A percentile compares a stretch with the other conserved stretches of the same genome.
Conservation (phyloP, 2,888 invertebrate species). For the Tipula confusa region DNA sequence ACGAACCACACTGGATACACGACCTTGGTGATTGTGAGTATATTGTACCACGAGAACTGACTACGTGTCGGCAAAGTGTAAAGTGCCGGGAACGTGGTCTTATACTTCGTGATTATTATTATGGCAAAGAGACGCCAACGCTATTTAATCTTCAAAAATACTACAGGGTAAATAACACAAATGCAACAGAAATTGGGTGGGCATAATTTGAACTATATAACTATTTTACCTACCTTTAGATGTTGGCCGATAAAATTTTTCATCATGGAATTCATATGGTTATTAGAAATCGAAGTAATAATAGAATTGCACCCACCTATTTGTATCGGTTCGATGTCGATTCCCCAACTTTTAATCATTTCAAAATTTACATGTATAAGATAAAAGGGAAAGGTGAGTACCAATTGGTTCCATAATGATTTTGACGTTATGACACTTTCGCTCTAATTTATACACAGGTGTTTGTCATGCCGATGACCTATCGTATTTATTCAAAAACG, state of each 20-base stretch:
- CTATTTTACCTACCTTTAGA: neutral
- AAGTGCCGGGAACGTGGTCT: conserved; percentile 43
- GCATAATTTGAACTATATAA: neutral
- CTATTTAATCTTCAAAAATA: neutral
- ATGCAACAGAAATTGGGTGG: neutral
- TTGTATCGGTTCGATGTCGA: conserved; percentile 49
- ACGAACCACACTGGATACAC: conserved; percentile 34
- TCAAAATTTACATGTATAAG: conserved; percentile 34
- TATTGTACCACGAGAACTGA: conserved; percentile 44
- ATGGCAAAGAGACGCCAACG: conserved; percentile 46
- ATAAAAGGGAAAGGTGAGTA: neutral
- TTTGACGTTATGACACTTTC: neutral
- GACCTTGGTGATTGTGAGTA: conserved; percentile 42
- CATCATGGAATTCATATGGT: conserved; percentile 47
- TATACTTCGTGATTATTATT: conserved; percentile 49
- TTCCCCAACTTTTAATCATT: conserved; percentile 47
- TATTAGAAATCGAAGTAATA: conserved; percentile 38
- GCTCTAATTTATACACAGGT: conserved; percentile 38
- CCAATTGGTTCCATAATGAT: neutral
- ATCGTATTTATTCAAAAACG: conserved; percentile 48
- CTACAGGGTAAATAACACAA: neutral
- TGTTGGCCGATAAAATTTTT: conserved; percentile 46
- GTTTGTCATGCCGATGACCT: conserved; percentile 49
- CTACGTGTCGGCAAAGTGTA: conserved; percentile 41
- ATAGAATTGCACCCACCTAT: conserved; percentile 42